Evolutionary conservation across 2,888 invertebrate species (phyloP), one percentile per base, ranked within the genome.

Genomic region (Iselma pallidipennis): DNA sequence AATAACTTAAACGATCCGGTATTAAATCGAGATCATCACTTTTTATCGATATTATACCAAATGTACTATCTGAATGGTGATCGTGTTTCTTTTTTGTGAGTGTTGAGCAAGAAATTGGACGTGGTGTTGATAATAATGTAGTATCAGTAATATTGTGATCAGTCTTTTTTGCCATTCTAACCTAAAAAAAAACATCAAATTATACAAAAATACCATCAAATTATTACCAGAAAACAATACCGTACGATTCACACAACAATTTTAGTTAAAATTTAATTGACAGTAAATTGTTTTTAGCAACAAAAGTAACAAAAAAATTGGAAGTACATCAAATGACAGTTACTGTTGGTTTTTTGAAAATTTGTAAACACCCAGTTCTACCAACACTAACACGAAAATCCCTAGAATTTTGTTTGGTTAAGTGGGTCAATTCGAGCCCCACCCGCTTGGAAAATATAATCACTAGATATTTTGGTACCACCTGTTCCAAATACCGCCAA

Each of bases 81-180:
- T 60, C 49, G 51, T 61, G 52, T 16, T 55, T 23, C 12, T 28
- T 52, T 45, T 61, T 50, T 4, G 48, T 29, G 29, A 80, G 78
- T 19, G 83, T 84, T 3, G 83, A 83, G 16, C 79, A 75, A 37
- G 82, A 82, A 66, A 79, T 80, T 6, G 83, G 83, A 67, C 76
- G 66, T 26, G 83, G 82, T 16, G 82, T 82, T 54, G 49, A 62
- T 19, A 68, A 28, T 19, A 69, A 45, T 16, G 67, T 66, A 23
- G 61, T 61, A 33, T 69, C 64, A 12, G 55, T 42, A 25, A 66
- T 55, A 31, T 57, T 55, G 25, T 25, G 42, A 37, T 59, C 59
- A 29, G 19, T 26, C 12, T 25, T 45, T 9, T 21, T 45, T 2
- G 10, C 45, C 45, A 45, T 45, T 21, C 0, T 45, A 23, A 23